Conservation (phyloP, 2,888 invertebrate species). For the Netelia inedita region DNA sequence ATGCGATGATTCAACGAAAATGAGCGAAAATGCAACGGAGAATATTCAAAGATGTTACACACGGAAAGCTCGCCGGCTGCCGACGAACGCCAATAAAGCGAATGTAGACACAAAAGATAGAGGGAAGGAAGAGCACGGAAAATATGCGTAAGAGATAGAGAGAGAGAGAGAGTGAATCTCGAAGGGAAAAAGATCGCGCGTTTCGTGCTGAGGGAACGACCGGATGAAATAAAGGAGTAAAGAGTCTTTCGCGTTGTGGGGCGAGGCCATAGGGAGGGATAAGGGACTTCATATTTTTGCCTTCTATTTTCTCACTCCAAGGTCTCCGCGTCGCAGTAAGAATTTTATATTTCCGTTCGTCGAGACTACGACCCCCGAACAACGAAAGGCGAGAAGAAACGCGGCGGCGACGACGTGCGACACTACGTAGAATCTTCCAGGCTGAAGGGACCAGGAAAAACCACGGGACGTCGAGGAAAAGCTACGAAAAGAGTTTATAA, state of each 20-base stretch:
- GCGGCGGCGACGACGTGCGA: not conserved
- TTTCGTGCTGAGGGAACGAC: constrained; percentile 50
- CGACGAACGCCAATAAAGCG: constrained; percentile 45
- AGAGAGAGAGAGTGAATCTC: constrained; percentile 21
- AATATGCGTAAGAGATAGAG: constrained; percentile 24
- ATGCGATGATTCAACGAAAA: not conserved
- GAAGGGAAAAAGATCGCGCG: constrained; percentile 23
- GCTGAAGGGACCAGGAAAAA: not conserved
- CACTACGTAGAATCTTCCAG: constrained; percentile 12
- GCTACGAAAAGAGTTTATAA: constrained; percentile 4
- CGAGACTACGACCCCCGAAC: constrained; percentile 72
- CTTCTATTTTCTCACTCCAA: constrained; percentile 44
- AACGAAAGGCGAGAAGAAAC: constrained; percentile 2
- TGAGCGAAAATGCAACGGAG: not conserved
- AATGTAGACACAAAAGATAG: constrained; percentile 31
- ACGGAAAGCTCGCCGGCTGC: constrained; percentile 38
- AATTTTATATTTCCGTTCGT: constrained; percentile 78
- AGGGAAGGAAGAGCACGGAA: constrained; percentile 14
- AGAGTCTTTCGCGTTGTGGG: constrained; percentile 19
- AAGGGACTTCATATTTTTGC: constrained; percentile 61
- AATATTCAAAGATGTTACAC: constrained; percentile 20
- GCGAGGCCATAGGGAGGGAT: constrained; percentile 52
- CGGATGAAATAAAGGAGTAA: constrained; percentile 63
- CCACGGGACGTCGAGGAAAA: not conserved
- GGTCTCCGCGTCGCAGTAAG: constrained; percentile 65